Conservation (phyloP, 2,113 vertebrate genomes). For the Eulacestoma nigropectus region DNA sequence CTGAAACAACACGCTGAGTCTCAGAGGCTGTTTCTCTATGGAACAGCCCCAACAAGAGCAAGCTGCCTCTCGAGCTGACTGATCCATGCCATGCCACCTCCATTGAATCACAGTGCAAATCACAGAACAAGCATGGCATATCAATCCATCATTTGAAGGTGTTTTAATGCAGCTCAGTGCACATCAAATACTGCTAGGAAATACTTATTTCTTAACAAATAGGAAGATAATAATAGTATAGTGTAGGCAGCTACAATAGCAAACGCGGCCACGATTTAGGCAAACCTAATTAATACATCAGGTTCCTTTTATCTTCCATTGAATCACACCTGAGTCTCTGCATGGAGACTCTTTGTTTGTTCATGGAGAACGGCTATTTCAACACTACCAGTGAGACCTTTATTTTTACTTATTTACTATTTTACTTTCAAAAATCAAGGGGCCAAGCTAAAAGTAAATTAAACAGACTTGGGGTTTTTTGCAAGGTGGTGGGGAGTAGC, state of each 20-base stretch:
- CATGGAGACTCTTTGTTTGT: neutral
- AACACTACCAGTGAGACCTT: neutral
- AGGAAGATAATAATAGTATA: neutral
- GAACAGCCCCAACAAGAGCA: neutral
- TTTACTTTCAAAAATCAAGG: neutral
- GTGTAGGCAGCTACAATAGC: neutral
- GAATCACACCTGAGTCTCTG: neutral
- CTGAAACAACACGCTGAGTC: neutral
- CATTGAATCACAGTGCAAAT: neutral
- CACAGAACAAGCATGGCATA: neutral
- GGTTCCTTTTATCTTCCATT: neutral
- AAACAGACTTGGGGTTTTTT: neutral
- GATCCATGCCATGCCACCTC: rapidly evolving
- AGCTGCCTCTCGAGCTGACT: neutral
- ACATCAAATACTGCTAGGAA: neutral
- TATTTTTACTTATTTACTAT: neutral
- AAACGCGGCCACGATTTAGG: neutral
- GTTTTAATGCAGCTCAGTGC: neutral
- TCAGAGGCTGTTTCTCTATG: neutral
- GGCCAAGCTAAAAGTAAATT: neutral
- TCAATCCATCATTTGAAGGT: neutral
- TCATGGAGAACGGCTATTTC: neutral
- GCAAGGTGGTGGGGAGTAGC: neutral
- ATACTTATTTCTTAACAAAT: neutral
- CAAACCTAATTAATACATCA: neutral